phyloP scores from a whole-genome alignment of 37 sponge, comb jelly and placozoan genomes.

The Aplysina aerophoba region DNA sequence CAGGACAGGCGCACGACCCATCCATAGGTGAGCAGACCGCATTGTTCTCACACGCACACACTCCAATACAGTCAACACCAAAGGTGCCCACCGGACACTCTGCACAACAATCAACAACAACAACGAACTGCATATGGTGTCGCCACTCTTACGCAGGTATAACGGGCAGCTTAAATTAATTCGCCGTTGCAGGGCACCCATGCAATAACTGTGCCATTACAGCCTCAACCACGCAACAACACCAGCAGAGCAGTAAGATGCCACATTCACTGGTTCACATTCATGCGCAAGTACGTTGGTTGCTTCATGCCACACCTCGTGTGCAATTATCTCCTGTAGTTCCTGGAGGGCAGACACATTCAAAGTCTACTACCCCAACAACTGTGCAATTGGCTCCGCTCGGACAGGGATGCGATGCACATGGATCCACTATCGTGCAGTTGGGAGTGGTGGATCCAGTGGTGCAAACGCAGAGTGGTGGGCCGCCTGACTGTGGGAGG shows the following conservation, averaged over 20 bases:
- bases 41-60: constrained; percentile 31
- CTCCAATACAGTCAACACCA: background rate
- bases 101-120: background rate
- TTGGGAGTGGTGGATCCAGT: background rate
- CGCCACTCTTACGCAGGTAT: constrained; percentile 31
- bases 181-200: background rate
- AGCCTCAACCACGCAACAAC: constrained; percentile 13
- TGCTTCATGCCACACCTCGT: background rate
- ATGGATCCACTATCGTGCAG: background rate
- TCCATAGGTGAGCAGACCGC: constrained; percentile 1
- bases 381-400: constrained; percentile 43
- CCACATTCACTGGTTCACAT: background rate
- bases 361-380: background rate
- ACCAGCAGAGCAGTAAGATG: background rate
- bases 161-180: background rate
- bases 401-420: constrained; percentile 30
- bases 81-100: constrained; percentile 11
- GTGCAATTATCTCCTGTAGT: constrained; percentile 39
- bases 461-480: constrained; percentile 5
- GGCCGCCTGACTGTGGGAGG: background rate
- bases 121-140: too few relatives aligned
- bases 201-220: constrained; percentile 5
- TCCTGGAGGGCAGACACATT: constrained; percentile 57
- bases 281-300: background rate
- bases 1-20: constrained; percentile 12